Conservation (phyloP, 2,888 invertebrate species). For the Melipona bicolor region DNA sequence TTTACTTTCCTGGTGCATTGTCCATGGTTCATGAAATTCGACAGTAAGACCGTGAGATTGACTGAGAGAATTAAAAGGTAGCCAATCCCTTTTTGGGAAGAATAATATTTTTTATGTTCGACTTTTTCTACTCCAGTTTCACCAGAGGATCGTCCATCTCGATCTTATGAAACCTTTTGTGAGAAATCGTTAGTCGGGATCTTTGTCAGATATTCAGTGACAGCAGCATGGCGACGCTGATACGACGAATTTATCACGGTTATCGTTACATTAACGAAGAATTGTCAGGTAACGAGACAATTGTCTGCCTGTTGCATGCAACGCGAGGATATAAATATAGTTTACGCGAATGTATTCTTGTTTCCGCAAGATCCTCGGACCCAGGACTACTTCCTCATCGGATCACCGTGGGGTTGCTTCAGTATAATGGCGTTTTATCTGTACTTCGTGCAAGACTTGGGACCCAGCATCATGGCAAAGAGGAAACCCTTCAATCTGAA, state of each 20-base stretch:
- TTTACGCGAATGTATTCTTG: background rate
- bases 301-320: background rate
- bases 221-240: constrained; percentile 75
- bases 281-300: constrained; percentile 74
- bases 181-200: background rate
- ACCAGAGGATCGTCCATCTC: background rate
- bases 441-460: constrained; percentile 89
- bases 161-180: background rate
- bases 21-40: background rate
- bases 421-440: constrained; percentile 87
- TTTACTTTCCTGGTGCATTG: background rate
- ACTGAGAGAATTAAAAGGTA: background rate
- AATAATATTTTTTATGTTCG: background rate
- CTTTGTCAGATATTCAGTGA: too few species aligned
- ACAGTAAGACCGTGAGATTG: background rate
- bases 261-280: constrained; percentile 78
- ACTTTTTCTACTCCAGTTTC: background rate
- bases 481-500: constrained; percentile 88
- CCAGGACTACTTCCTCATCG: constrained; percentile 88
- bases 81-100: background rate
- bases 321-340: background rate
- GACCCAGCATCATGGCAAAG: constrained; percentile 90
- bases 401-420: constrained; percentile 88
- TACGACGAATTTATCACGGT: constrained; percentile 68
- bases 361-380: constrained; percentile 87